These are phyloP conservation scores for Neoitamus cyanurus DNA, from an alignment of 2,888 invertebrate genomes.

Conservation along the genomic window DNA sequence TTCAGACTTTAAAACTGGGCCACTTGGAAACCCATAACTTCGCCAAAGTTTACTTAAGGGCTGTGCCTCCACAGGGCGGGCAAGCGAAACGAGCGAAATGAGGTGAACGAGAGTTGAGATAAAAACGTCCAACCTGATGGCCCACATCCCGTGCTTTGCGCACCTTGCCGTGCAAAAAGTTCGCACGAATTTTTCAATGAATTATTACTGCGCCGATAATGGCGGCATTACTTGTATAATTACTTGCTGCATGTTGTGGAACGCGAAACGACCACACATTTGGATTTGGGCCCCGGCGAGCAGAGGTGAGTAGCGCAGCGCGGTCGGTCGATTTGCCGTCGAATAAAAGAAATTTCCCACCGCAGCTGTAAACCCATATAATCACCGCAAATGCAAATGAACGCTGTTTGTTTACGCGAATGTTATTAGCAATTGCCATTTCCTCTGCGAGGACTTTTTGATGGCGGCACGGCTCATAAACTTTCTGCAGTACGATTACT, in stretches of 20 bases:
- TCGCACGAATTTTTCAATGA: neutral
- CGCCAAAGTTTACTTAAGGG: neutral
- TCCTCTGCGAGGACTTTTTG: neutral
- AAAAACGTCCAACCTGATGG: neutral
- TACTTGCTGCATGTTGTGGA: neutral
- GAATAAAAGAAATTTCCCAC: neutral
- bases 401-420: neutral
- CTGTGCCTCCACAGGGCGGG: neutral
- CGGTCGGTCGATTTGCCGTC: neutral
- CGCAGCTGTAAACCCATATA: neutral
- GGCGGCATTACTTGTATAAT: neutral
- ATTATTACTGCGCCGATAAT: neutral
- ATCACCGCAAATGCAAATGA: neutral
- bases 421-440: neutral
- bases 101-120: neutral
- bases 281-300: too few species aligned
- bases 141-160: neutral
- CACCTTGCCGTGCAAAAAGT: neutral
- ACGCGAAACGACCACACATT: neutral
- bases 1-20: neutral
- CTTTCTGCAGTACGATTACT: neutral
- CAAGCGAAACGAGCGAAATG: neutral
- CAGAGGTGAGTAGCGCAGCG: neutral
- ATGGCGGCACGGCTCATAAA: conserved; percentile 1
- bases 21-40: neutral